Evolutionary conservation across 2,888 invertebrate species (phyloP).

Genomic region (Troides aeacus): DNA sequence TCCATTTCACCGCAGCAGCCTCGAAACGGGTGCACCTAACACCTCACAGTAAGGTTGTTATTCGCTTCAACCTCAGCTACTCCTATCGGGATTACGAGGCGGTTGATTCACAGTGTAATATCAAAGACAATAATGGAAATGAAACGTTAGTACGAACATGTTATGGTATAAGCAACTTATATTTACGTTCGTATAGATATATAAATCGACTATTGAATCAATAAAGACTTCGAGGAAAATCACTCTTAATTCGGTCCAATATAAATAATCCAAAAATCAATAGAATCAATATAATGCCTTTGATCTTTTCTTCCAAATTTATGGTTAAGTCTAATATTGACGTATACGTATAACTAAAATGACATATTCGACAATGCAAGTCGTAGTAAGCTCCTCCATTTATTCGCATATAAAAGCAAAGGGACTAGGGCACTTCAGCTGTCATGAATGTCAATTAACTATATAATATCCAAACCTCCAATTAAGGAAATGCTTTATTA

Average conservation of each 20-base stretch:
- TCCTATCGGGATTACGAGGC: conserved; percentile 14
- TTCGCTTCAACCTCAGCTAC: conserved; percentile 2
- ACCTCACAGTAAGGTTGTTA: conserved; percentile 7
- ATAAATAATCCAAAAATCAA: too few species aligned
- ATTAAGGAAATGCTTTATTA: conserved; percentile 18
- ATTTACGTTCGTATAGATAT: too few species aligned
- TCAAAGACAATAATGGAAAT: conserved; percentile 21
- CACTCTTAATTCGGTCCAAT: too few species aligned
- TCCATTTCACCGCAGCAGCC: conserved; percentile 17
- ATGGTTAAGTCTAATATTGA: too few species aligned
- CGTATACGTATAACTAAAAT: too few species aligned
- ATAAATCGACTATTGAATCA: too few species aligned
- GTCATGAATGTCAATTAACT: conserved; percentile 10
- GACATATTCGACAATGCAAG: too few species aligned
- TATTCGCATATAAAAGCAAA: not conserved
- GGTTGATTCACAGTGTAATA: conserved; percentile 18
- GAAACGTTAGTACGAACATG: conserved; percentile 9
- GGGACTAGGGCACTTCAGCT: conserved; percentile 2
- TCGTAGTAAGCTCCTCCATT: too few species aligned
- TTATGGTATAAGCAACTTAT: not conserved
- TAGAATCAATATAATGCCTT: too few species aligned
- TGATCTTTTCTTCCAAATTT: too few species aligned
- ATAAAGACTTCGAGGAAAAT: too few species aligned
- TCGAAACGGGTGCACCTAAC: conserved; percentile 6
- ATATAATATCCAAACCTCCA: conserved; percentile 7